Base-by-base conservation (phyloP, 2,888 invertebrate species). In the Homarus gammarus region DNA sequence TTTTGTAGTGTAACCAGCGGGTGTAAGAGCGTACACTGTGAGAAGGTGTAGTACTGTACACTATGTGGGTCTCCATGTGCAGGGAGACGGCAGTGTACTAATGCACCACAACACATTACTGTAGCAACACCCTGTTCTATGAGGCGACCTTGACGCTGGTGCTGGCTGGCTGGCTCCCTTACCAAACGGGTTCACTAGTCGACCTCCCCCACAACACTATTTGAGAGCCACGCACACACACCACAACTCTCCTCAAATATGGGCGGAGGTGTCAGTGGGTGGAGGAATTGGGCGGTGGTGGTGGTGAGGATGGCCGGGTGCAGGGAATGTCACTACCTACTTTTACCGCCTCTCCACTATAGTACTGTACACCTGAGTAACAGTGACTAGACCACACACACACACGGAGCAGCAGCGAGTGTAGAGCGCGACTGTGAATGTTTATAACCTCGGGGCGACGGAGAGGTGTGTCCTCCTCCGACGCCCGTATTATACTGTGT, bases 381-480 rank as follows among this genome's bases (percentile, higher is more conserved):
- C n/a, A n/a, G n/a, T n/a, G n/a, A n/a, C n/a, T n/a, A n/a, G n/a
- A n/a, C 56, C 56, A 56, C 56, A 22, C 18, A n/a, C n/a, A 8
- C 18, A 56, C 56, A 56, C 56, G 12, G n/a, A 12, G 12, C 56
- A 56, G 18, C 56, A 56, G 18, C 44, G 0, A 49, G 44, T 49
- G 44, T n/a, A n/a, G n/a, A n/a, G n/a, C n/a, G n/a, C n/a, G n/a
- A n/a, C n/a, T n/a, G n/a, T n/a, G n/a, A n/a, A n/a, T 49, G 44
- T 49, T 49, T 56, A 18, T 22, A 56, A 56, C 56, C 56, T 22
- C 56, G 56, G 56, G 56, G 56, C 84, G 84, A 84, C 84, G 84
- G 84, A 84, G 84, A 84, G 73, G 84, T 73, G 70, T 49, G 51
- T 84, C 84, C 84, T 84, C 73, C 84, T 84, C 84, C 84, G 73